These are phyloP conservation scores for Drosophila auraria DNA, from an alignment of 1,140 invertebrate genomes.

Conservation along the genomic window DNA sequence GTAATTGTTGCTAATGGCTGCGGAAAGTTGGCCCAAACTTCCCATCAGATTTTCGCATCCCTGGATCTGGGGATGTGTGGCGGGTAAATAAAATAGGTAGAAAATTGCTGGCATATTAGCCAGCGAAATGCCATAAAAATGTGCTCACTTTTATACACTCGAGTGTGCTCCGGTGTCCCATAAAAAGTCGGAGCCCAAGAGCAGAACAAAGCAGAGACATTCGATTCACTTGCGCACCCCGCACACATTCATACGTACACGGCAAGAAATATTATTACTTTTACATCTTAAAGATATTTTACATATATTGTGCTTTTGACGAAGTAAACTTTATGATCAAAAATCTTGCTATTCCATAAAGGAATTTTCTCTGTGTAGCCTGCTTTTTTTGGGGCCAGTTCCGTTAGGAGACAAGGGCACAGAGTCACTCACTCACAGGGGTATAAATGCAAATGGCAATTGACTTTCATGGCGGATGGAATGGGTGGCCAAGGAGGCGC, in stretches of 20 bases:
- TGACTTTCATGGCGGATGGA: constrained; percentile 63
- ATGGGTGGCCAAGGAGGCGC: constrained; percentile 3
- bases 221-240: constrained; percentile 38
- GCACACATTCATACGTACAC: constrained; percentile 20
- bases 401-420: constrained; percentile 18
- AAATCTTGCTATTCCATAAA: no score
- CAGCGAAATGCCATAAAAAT: constrained; percentile 78
- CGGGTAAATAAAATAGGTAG: constrained; percentile 72
- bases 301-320: neutral
- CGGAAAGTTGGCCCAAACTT: constrained; percentile 37
- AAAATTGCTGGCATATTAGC: constrained; percentile 76
- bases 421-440: constrained; percentile 20
- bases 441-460: constrained; percentile 76
- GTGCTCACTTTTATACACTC: constrained; percentile 63
- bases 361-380: neutral
- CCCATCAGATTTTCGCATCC: constrained; percentile 59
- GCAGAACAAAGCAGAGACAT: constrained; percentile 37
- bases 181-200: constrained; percentile 52
- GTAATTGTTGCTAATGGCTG: constrained; percentile 73
- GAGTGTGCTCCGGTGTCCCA: constrained; percentile 67
- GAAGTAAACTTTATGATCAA: no score
- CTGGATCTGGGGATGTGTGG: constrained; percentile 18
- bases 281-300: neutral
- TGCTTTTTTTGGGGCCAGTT: constrained; percentile 41
- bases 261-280: neutral